Evolutionary conservation across 1,140 invertebrate genomes (phyloP).

Genomic region (Andricus grossulariae): DNA sequence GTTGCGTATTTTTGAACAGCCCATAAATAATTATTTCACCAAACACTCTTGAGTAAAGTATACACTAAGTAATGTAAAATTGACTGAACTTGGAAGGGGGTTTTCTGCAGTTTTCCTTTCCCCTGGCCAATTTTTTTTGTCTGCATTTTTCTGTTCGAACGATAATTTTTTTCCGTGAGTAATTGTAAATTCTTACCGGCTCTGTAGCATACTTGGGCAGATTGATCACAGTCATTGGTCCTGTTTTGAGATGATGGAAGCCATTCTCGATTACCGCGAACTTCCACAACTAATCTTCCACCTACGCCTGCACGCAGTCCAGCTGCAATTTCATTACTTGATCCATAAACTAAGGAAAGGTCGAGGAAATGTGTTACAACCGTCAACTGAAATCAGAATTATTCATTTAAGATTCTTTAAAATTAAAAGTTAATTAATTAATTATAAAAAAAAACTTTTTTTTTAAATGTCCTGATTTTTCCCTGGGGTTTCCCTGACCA

Average conservation of each 20-base stretch:
- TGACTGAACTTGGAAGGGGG: no score
- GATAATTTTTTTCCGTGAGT: no score
- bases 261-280: constrained; percentile 81
- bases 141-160: not conserved
- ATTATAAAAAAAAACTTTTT: no score
- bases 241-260: constrained; percentile 82
- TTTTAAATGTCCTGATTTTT: no score
- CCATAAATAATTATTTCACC: no score
- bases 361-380: constrained; percentile 91
- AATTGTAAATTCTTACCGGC: constrained; percentile 75
- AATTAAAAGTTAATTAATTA: no score
- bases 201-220: constrained; percentile 80
- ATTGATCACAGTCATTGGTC: constrained; percentile 78
- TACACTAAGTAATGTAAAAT: no score
- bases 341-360: constrained; percentile 90
- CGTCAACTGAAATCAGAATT: constrained; percentile 78
- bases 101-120: no score
- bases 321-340: constrained; percentile 79
- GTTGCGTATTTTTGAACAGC: no score
- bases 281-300: constrained; percentile 80
- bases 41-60: no score
- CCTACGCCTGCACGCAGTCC: constrained; percentile 80
- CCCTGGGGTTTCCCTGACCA: no score
- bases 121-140: no score
- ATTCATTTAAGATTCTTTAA: not conserved